Conservation (phyloP, 64 coral and sea anemone species). For the Stichodactyla mertensii region DNA sequence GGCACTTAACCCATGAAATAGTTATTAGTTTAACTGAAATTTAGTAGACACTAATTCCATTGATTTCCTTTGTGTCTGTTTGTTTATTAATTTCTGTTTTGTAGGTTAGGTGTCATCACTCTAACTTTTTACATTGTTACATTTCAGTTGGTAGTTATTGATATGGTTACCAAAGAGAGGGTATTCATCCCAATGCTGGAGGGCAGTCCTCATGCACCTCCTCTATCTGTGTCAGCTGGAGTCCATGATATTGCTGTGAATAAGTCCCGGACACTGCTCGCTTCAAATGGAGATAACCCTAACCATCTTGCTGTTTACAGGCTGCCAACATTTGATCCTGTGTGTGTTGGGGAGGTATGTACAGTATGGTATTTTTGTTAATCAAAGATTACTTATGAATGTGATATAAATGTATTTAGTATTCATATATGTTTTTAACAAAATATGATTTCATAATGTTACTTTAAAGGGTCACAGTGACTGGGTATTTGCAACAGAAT, state of each 20-base stretch:
- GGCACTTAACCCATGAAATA: no score
- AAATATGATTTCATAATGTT: background rate
- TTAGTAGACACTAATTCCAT: no score
- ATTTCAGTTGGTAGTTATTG: constrained; percentile 69
- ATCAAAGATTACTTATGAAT: no score
- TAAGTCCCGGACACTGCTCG: constrained; percentile 50
- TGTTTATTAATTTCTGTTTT: no score
- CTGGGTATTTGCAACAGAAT: constrained; percentile 89
- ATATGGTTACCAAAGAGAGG: constrained; percentile 52
- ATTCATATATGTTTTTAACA: no score
- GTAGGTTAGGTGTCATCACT: no score
- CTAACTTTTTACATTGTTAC: background rate
- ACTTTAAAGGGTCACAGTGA: constrained; percentile 61
- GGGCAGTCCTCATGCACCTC: constrained; percentile 37
- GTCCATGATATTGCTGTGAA: constrained; percentile 86
- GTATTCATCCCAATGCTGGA: constrained; percentile 69
- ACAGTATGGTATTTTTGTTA: no score
- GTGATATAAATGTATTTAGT: no score
- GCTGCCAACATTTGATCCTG: constrained; percentile 89
- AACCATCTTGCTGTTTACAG: constrained; percentile 90
- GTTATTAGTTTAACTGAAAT: no score
- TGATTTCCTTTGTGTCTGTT: no score
- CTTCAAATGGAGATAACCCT: constrained; percentile 91
- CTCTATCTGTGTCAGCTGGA: constrained; percentile 66
- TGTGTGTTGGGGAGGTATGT: constrained; percentile 92